Evolutionary conservation across 2,113 vertebrate species (phyloP).

Genomic region (Burhinus oedicnemus): DNA sequence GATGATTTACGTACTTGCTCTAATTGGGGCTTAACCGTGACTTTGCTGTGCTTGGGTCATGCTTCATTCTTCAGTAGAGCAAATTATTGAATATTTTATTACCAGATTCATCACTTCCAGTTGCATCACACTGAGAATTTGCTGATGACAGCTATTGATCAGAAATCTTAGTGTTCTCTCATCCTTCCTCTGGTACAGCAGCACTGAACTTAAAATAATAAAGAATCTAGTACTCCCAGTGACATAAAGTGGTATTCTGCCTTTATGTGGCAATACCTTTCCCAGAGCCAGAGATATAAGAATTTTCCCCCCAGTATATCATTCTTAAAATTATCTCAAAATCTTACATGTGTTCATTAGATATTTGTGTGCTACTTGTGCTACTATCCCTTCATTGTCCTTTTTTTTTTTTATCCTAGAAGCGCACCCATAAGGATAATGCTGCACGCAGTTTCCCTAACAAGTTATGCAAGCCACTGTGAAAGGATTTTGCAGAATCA

Average conservation of each 20-base stretch:
- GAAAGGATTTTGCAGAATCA: slow-evolving; percentile 18
- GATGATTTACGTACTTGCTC: background rate
- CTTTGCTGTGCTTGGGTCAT: background rate
- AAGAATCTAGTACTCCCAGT: background rate
- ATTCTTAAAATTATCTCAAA: background rate
- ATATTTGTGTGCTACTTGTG: background rate
- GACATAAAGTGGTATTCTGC: background rate
- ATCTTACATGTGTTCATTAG: background rate
- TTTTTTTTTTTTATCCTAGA: background rate
- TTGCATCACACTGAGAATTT: background rate
- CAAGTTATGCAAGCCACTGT: background rate
- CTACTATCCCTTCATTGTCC: background rate
- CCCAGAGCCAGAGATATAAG: background rate
- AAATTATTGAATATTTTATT: background rate
- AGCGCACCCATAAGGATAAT: background rate
- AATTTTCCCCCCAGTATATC: background rate
- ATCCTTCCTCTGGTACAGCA: background rate
- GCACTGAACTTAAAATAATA: background rate
- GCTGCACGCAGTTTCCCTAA: background rate
- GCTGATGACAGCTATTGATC: background rate
- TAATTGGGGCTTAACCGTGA: background rate
- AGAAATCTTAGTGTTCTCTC: background rate
- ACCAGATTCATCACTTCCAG: background rate
- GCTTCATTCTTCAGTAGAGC: background rate
- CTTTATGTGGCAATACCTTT: background rate